Evolutionary conservation across 2,113 vertebrate species (phyloP).

Genomic region (Sylvia atricapilla): DNA sequence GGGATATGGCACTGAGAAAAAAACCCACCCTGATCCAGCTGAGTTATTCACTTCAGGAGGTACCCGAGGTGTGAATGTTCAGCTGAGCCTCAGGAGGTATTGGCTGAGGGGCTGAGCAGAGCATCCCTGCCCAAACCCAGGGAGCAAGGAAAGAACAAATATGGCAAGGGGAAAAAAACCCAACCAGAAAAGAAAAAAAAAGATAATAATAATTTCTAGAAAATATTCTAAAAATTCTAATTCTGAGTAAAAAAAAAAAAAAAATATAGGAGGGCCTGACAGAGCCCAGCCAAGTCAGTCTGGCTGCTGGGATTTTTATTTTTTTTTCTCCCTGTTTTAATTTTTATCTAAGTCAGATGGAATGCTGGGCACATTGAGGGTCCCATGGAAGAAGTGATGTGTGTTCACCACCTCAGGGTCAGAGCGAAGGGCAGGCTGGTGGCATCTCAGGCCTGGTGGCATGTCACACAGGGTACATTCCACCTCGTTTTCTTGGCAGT

Average conservation of each 20-base stretch:
- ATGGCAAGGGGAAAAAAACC: fast-evolving
- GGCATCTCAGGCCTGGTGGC: not conserved
- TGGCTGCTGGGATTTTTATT: not conserved
- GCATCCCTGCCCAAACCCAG: not conserved
- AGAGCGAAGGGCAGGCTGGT: fast-evolving
- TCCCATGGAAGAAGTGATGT: fast-evolving
- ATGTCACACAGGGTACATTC: not conserved
- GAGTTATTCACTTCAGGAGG: not conserved
- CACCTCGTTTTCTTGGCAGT: not conserved
- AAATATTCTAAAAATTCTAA: not conserved
- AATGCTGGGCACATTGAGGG: not conserved
- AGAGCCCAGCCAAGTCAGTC: not conserved
- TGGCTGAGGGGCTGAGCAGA: not conserved
- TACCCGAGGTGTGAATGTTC: not conserved
- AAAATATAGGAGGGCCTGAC: fast-evolving
- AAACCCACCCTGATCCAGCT: not conserved
- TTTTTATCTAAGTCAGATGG: not conserved
- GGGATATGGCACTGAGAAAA: not conserved
- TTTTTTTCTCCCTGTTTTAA: fast-evolving
- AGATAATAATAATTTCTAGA: not conserved
- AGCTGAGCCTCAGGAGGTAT: not conserved
- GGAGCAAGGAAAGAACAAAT: no score
- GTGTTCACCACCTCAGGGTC: not conserved
- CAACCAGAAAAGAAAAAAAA: no score
- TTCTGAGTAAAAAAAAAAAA: not conserved